Evolutionary conservation across 2,888 invertebrate species (phyloP).

Genomic region (Oxyteleia sp.): DNA sequence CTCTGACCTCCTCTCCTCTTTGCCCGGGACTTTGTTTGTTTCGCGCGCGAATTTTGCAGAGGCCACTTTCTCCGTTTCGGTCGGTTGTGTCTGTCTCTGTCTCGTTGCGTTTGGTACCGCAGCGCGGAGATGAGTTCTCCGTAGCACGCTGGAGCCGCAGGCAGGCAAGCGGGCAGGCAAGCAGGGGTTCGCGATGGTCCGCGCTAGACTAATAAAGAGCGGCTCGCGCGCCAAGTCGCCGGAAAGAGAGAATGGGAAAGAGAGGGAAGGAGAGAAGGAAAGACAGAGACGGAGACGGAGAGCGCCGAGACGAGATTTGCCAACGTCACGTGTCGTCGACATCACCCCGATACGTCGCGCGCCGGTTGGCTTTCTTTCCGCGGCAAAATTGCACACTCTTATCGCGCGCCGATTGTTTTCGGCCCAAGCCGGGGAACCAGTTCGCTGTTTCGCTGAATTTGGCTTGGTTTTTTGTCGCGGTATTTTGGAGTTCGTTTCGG

Average conservation of each 20-base stretch:
- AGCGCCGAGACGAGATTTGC: conserved; percentile 82
- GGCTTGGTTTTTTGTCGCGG: too few relatives aligned
- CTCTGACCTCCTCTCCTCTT: too few relatives aligned
- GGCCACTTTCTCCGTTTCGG: conserved; percentile 34
- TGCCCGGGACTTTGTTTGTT: too few relatives aligned
- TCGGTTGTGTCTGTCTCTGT: too few relatives aligned
- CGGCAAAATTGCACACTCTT: conserved; percentile 12
- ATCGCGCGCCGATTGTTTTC: neutral
- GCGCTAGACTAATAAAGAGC: conserved; percentile 87
- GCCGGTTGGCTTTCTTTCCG: conserved; percentile 56
- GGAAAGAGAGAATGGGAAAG: conserved; percentile 76
- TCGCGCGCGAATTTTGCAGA: conserved; percentile 20
- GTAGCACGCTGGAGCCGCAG: conserved; percentile 74
- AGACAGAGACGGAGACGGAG: conserved; percentile 67
- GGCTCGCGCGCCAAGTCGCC: conserved; percentile 85
- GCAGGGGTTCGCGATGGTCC: conserved; percentile 86
- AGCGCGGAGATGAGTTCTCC: conserved; percentile 41
- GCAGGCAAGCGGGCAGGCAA: conserved; percentile 72
- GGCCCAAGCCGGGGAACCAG: too few relatives aligned
- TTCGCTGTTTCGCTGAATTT: too few relatives aligned
- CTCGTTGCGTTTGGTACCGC: too few relatives aligned
- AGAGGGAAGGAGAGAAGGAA: too few relatives aligned
- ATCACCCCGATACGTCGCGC: conserved; percentile 79
- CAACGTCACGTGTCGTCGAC: conserved; percentile 85
- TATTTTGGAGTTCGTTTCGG: too few relatives aligned